Percentiles rank a stretch among this genome's conserved stretches.
phyloP scores from a whole-genome alignment of 2,888 invertebrate species.

The Latrodectus hesperus region DNA sequence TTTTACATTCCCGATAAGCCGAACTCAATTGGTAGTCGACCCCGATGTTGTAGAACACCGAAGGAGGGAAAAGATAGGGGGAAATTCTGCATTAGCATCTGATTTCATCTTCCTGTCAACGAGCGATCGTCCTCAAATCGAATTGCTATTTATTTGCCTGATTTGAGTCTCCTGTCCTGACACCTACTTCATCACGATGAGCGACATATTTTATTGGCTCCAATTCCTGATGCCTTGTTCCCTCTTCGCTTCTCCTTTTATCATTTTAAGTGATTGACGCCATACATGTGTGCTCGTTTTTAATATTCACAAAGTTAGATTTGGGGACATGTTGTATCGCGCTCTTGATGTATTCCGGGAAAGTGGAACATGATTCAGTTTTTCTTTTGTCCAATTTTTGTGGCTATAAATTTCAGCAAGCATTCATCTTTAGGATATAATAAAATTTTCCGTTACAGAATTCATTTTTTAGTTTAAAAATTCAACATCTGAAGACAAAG shows the following conservation, averaged over 20 bases:
- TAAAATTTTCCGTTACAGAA: neutral
- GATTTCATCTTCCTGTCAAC: conserved; percentile 49
- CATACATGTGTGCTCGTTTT: neutral
- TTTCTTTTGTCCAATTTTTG: neutral
- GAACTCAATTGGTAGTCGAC: neutral
- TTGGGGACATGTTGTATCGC: too few relatives aligned
- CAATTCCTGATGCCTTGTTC: neutral
- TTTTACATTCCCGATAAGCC: too few relatives aligned
- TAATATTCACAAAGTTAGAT: too few relatives aligned
- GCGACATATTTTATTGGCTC: conserved; percentile 31
- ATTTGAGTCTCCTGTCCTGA: conserved; percentile 38
- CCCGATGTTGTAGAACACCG: neutral
- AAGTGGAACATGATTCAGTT: neutral
- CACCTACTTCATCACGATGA: conserved; percentile 37
- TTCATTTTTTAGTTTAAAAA: neutral
- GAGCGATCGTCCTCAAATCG: conserved; percentile 45
- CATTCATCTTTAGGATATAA: neutral
- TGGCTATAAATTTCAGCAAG: neutral
- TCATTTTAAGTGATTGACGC: conserved; percentile 16
- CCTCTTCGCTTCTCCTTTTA: neutral
- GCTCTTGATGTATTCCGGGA: too few relatives aligned
- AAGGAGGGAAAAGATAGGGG: conserved; percentile 1
- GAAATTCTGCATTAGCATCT: conserved; percentile 50
- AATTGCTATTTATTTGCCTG: conserved; percentile 55
- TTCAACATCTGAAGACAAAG: neutral